These are phyloP conservation scores for Epirrita christyi DNA, from an alignment of 2,888 invertebrate species.

Conservation along the genomic window DNA sequence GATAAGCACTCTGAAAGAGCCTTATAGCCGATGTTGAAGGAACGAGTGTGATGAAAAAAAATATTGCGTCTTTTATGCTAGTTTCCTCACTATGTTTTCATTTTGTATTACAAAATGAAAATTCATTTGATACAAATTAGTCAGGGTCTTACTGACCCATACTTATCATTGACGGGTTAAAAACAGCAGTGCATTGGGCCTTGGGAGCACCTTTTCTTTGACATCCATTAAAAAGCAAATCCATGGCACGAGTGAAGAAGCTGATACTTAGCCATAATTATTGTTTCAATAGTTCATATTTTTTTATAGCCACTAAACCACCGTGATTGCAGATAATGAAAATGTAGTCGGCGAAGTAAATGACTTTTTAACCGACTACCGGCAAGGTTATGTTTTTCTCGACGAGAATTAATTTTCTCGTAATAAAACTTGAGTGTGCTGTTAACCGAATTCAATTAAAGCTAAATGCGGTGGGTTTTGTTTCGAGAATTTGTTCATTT, in stretches of 20 bases:
- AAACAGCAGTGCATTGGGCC: neutral
- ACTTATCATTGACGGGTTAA: neutral
- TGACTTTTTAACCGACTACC: constrained; percentile 43
- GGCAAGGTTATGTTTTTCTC: constrained; percentile 35
- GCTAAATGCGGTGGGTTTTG: constrained; percentile 6
- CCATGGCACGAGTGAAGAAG: constrained; percentile 29
- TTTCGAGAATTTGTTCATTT: constrained; percentile 3
- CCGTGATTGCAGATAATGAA: constrained; percentile 61
- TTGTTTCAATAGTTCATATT: constrained; percentile 29
- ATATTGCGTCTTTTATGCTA: too few relatives aligned
- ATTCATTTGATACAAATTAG: too few relatives aligned
- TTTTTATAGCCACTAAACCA: constrained; percentile 61
- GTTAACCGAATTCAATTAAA: constrained; percentile 66
- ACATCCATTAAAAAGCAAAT: constrained; percentile 20
- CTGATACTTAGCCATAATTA: constrained; percentile 23
- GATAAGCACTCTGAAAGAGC: too few relatives aligned
- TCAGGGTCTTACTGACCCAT: too few relatives aligned
- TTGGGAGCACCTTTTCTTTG: neutral
- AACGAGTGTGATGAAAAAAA: too few relatives aligned
- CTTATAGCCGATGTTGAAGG: too few relatives aligned
- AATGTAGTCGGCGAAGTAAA: constrained; percentile 52
- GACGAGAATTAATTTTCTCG: constrained; percentile 62
- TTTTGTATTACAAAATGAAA: too few relatives aligned
- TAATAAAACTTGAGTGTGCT: constrained; percentile 56
- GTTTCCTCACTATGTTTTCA: too few relatives aligned